phyloP scores from a whole-genome alignment of 2,113 vertebrate species.

The Peromyscus polionotus region DNA sequence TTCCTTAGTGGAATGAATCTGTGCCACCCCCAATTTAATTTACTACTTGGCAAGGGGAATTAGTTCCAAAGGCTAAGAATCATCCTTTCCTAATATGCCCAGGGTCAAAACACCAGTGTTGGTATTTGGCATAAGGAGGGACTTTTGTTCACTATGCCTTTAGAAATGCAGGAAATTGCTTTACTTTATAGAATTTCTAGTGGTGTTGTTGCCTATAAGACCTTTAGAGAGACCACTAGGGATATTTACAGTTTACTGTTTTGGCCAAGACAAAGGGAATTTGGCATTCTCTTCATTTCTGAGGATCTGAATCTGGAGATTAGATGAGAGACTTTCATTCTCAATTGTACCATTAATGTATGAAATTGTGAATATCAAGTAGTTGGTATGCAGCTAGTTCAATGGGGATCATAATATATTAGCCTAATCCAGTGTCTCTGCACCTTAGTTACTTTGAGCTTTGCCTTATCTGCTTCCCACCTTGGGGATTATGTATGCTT shows the following conservation, averaged over 20 bases:
- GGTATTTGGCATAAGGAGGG: not conserved
- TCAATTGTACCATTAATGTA: not conserved
- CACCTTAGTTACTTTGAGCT: not conserved
- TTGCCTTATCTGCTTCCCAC: not conserved
- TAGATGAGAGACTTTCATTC: not conserved
- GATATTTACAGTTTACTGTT: slow-evolving; percentile 9
- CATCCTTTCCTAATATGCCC: not conserved
- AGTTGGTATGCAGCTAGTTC: not conserved
- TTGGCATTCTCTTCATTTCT: not conserved
- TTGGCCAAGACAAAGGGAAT: not conserved
- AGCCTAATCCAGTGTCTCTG: not conserved
- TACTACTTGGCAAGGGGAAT: not conserved
- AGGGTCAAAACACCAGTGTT: not conserved
- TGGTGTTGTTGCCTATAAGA: not conserved
- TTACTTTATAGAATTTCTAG: not conserved
- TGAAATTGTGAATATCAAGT: slow-evolving; percentile 2
- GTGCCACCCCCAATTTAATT: not conserved
- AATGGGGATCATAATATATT: not conserved
- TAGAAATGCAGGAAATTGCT: not conserved
- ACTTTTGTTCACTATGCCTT: not conserved
- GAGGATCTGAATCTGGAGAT: not conserved
- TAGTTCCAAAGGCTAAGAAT: not conserved
- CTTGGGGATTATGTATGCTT: not conserved
- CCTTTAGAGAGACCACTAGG: not conserved
- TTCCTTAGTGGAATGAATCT: not conserved